Base-by-base conservation (phyloP, 2,888 invertebrate species). In the Phengaris alcon region DNA sequence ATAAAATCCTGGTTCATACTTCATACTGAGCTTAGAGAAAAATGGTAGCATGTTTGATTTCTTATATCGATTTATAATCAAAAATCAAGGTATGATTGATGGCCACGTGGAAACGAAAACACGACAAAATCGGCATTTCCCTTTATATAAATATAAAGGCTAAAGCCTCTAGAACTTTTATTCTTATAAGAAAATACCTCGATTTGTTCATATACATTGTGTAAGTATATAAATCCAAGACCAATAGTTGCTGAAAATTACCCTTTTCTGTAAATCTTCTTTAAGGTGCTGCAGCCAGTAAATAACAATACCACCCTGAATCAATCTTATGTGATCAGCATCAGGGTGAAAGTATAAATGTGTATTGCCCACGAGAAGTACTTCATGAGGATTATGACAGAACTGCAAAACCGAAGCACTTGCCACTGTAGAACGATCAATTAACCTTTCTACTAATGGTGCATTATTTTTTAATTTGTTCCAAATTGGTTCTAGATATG, bases 291-390 rank as follows among this genome's bases (percentile, higher is more conserved):
- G 94, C 46, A 98, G 84, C 90, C 96, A 97, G 68, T 94, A 91
- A 79, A 98, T 94, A 46, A 95, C 94, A 78, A 96, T 94, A 52
- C 96, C 96, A 52, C 96, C 96, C 94, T 99, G 99, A 44, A 99
- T 86, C 6, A 98, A 90, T 78, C 99, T 94, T 80, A 99, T 96
- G 84, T 98, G 97, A 88, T 97, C 97, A 7, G 98, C 97, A 87
- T 97, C 96, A 0, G 98, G 98, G 86, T 97, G 97, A 84, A 98
- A 99, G 90, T 98, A 99, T 73, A 99, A 94, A 93, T 99, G 99
- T 1, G 98, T 98, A 84, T 98, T 99, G 15, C 96, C 98, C 79
- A 96, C 91, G 57, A 97, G 84, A 55, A 97, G 82, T 75, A 95
- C 88, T 81, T 96, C 94, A 76, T 91, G 88, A 3, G 90, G 89